Conservation (phyloP, 2,888 invertebrate species). For the Polydrusus tereticollis region DNA sequence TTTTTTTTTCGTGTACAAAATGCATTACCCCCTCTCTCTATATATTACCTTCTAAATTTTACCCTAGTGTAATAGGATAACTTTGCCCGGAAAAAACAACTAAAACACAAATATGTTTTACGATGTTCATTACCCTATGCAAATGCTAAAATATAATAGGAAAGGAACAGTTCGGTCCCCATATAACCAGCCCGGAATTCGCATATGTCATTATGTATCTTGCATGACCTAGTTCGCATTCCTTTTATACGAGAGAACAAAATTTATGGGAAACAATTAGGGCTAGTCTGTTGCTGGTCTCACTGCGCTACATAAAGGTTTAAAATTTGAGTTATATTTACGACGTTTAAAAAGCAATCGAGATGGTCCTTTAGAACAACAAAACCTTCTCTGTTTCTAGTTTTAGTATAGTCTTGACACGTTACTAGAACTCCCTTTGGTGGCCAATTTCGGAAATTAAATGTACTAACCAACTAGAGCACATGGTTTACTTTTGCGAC, state of each 20-base stretch:
- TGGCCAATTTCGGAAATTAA: too few relatives aligned
- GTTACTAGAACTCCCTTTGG: too few relatives aligned
- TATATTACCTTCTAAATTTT: too few relatives aligned
- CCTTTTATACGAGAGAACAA: slow-evolving; percentile 42
- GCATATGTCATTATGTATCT: slow-evolving; percentile 51
- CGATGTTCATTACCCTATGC: slow-evolving; percentile 39
- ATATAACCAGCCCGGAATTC: slow-evolving; percentile 23
- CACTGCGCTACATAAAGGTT: not conserved
- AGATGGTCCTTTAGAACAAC: too few relatives aligned
- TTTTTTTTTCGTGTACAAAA: too few relatives aligned
- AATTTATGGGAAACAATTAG: slow-evolving; percentile 57
- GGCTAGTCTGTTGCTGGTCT: slow-evolving; percentile 30
- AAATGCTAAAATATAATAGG: slow-evolving; percentile 26
- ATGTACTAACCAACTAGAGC: too few relatives aligned
- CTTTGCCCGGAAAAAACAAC: slow-evolving; percentile 4
- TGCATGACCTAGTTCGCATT: slow-evolving; percentile 50
- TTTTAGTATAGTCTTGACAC: too few relatives aligned
- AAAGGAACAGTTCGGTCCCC: slow-evolving; percentile 21
- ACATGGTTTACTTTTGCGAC: too few relatives aligned
- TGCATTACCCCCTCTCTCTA: too few relatives aligned
- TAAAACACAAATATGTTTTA: slow-evolving; percentile 28
- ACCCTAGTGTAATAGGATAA: slow-evolving; percentile 21
- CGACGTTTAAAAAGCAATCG: too few relatives aligned
- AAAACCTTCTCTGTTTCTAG: too few relatives aligned
- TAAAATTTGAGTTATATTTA: not conserved